A percentile compares a stretch with the other conserved stretches of the same genome.
Evolutionary conservation across 2,797 vertebrate species (phyloP).

Genomic region (Labroides dimidiatus): DNA sequence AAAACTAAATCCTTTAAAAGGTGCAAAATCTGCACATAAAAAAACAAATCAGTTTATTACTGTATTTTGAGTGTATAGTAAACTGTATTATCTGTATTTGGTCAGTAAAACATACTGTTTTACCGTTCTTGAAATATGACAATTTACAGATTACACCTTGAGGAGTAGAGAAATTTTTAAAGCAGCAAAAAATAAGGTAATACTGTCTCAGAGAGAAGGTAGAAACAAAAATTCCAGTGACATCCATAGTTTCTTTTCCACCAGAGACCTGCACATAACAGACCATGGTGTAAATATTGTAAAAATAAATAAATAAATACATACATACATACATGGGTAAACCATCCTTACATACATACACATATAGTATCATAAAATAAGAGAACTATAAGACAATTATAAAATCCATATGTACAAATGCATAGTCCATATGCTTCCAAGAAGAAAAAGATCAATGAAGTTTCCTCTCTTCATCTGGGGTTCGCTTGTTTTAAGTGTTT

Average conservation of each 20-base stretch:
- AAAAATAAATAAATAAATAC: slow-evolving; percentile 89
- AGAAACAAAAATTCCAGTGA: slow-evolving; percentile 76
- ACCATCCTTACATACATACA: slow-evolving; percentile 80
- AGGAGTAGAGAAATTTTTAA: slow-evolving; percentile 62
- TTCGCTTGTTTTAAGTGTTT: slow-evolving; percentile 47
- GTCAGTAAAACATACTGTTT: slow-evolving; percentile 49
- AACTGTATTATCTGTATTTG: slow-evolving; percentile 56
- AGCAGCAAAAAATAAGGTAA: slow-evolving; percentile 76
- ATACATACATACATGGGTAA: slow-evolving; percentile 85
- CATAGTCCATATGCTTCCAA: slow-evolving; percentile 83
- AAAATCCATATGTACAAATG: slow-evolving; percentile 85
- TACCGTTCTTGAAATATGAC: slow-evolving; percentile 65
- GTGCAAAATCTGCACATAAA: slow-evolving; percentile 56
- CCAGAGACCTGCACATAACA: slow-evolving; percentile 74
- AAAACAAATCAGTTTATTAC: slow-evolving; percentile 63
- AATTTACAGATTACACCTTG: slow-evolving; percentile 84
- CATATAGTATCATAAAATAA: slow-evolving; percentile 86
- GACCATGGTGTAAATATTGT: slow-evolving; percentile 82
- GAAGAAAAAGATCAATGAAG: slow-evolving; percentile 66
- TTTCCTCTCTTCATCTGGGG: slow-evolving; percentile 46
- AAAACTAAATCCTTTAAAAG: slow-evolving; percentile 74
- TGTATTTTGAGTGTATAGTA: slow-evolving; percentile 50
- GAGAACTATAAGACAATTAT: slow-evolving; percentile 85
- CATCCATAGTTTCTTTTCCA: slow-evolving; percentile 70
- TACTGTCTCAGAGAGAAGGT: slow-evolving; percentile 71